Conservation (phyloP, 2,113 vertebrate species). For the Pica pica region DNA sequence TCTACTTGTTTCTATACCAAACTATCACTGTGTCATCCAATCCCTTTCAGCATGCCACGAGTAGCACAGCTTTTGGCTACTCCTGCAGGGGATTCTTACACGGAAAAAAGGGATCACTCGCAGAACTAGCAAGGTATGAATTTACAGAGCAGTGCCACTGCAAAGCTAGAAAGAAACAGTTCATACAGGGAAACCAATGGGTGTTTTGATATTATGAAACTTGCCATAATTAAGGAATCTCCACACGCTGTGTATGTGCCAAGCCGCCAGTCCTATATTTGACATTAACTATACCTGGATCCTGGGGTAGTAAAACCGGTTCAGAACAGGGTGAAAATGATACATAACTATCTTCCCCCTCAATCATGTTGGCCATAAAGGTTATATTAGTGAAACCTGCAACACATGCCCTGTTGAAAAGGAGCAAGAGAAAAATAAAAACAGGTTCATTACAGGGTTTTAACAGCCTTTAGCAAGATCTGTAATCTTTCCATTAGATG, state of each 20-base stretch:
- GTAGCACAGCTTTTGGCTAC: background rate
- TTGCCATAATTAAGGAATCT: background rate
- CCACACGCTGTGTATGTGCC: background rate
- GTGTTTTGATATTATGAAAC: background rate
- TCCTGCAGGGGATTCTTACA: background rate
- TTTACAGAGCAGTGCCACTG: background rate
- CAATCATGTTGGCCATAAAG: background rate
- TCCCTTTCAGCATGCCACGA: background rate
- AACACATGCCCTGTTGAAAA: constrained; percentile 64
- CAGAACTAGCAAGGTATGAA: background rate
- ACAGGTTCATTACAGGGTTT: background rate
- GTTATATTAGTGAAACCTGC: constrained; percentile 74
- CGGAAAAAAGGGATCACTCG: fast-evolving
- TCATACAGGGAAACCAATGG: background rate
- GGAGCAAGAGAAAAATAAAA: background rate
- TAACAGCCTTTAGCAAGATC: background rate
- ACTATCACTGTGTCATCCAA: background rate
- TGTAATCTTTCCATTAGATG: background rate
- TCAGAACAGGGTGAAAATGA: constrained; percentile 64
- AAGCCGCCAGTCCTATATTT: background rate
- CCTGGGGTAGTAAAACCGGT: constrained; percentile 51
- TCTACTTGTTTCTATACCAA: background rate
- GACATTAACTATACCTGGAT: constrained; percentile 68
- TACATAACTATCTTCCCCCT: constrained; percentile 51
- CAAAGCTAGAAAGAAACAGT: background rate